phyloP scores from a whole-genome alignment of 2,888 invertebrate genomes.

The Galerucella pusilla region DNA sequence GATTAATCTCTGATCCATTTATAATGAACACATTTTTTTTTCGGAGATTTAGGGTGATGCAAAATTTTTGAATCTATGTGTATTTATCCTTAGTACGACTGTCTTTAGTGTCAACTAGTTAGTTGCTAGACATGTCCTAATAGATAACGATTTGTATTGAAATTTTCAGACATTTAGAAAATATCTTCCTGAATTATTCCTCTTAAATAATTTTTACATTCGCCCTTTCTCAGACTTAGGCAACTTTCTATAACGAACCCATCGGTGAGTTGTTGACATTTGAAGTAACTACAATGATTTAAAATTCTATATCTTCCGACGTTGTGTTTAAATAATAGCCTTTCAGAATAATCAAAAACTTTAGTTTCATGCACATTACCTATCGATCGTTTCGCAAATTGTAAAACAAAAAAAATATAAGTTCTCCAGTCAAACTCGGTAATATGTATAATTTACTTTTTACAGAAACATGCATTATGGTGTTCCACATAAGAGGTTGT shows the following conservation, averaged over 20 bases:
- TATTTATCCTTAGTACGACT: too few species aligned
- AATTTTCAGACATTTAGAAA: too few species aligned
- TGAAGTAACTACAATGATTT: slow-evolving; percentile 26
- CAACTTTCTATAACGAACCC: background rate
- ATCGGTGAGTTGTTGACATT: slow-evolving; percentile 18
- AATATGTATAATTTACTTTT: slow-evolving; percentile 35
- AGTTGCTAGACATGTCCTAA: too few species aligned
- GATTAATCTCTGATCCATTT: too few species aligned
- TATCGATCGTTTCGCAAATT: slow-evolving; percentile 38
- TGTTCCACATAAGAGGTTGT: slow-evolving; percentile 41
- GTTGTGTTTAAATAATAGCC: slow-evolving; percentile 26
- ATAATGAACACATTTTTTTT: too few species aligned
- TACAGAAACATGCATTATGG: slow-evolving; percentile 37
- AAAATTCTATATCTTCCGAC: slow-evolving; percentile 29
- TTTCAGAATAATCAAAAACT: slow-evolving; percentile 36
- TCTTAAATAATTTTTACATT: too few species aligned
- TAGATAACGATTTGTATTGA: too few species aligned
- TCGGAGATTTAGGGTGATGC: too few species aligned
- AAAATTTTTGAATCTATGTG: too few species aligned
- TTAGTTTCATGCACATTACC: slow-evolving; percentile 32
- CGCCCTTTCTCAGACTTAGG: too few species aligned
- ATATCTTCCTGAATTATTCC: too few species aligned
- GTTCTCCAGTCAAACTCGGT: slow-evolving; percentile 18
- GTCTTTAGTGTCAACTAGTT: too few species aligned
- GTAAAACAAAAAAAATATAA: slow-evolving; percentile 32